These are phyloP conservation scores for Penaeus chinensis DNA, from an alignment of 1,140 invertebrate genomes.

Conservation along the genomic window DNA sequence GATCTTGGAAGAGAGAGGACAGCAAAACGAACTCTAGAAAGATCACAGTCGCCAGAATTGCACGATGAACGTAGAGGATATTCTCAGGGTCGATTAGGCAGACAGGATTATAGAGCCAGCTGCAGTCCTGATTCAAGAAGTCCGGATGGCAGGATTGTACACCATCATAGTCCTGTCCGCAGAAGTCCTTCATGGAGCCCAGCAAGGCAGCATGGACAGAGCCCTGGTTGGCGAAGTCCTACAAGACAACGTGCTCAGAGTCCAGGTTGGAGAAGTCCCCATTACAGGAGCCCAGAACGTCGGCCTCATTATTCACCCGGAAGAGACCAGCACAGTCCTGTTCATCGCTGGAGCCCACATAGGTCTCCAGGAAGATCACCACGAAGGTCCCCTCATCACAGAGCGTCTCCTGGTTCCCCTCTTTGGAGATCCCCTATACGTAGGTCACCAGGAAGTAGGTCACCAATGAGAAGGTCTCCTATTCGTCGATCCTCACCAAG, in stretches of 20 bases:
- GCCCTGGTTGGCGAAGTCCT: constrained; percentile 21
- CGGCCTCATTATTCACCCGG: constrained; percentile 22
- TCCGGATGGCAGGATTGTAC: constrained; percentile 4
- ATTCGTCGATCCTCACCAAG: not conserved
- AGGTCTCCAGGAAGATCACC: constrained; percentile 22
- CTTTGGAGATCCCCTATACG: not conserved
- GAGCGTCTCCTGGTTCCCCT: not conserved
- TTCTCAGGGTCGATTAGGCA: not conserved
- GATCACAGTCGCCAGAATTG: constrained; percentile 16
- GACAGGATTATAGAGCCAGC: constrained; percentile 23
- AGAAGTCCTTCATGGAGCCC: constrained; percentile 29
- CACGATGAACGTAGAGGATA: constrained; percentile 12
- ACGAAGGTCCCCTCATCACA: not conserved
- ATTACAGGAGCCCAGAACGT: constrained; percentile 18
- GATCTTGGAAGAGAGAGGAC: constrained; percentile 12
- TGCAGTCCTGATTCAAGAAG: constrained; percentile 38
- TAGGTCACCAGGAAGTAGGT: not conserved
- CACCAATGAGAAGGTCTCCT: not conserved
- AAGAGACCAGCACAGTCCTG: constrained; percentile 29
- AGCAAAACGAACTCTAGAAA: constrained; percentile 20
- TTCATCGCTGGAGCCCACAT: constrained; percentile 32
- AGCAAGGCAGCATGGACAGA: not conserved
- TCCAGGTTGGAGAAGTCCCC: constrained; percentile 47
- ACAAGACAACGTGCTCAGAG: constrained; percentile 7
- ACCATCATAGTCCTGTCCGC: constrained; percentile 23